Percentiles rank a stretch among this genome's conserved stretches.
Evolutionary conservation across 2,113 vertebrate genomes (phyloP).

Genomic region (Smithornis capensis): DNA sequence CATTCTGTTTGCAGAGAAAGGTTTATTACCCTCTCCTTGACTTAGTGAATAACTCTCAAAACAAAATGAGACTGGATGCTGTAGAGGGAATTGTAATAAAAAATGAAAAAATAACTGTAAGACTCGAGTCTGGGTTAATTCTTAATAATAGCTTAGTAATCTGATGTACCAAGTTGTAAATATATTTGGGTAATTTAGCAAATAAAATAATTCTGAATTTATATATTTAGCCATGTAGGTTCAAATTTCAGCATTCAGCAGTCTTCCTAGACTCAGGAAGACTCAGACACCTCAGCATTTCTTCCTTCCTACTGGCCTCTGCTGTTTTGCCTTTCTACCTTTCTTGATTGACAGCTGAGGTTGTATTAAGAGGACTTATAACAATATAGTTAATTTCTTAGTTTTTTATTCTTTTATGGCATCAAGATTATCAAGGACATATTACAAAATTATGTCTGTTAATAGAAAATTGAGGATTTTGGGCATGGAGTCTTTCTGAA

Average conservation of each 20-base stretch:
- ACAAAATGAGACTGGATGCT: background rate
- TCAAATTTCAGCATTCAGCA: background rate
- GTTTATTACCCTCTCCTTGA: background rate
- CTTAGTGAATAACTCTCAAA: background rate
- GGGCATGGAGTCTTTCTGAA: background rate
- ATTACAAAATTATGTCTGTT: background rate
- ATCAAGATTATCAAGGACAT: background rate
- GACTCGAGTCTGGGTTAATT: background rate
- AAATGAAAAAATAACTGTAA: background rate
- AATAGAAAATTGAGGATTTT: background rate
- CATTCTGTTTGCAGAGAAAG: background rate
- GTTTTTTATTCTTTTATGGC: background rate
- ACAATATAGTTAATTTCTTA: background rate
- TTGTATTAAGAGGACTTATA: background rate
- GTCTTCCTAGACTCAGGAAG: background rate
- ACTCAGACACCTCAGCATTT: background rate
- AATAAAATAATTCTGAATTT: background rate
- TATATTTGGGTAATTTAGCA: background rate
- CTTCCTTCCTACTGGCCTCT: background rate
- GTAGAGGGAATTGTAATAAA: background rate
- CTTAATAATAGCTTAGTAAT: background rate
- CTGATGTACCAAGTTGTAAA: background rate
- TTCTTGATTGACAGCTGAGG: background rate
- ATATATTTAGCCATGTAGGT: background rate
- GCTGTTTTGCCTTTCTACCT: background rate